Evolutionary conservation across 2,797 vertebrate species (phyloP), one percentile per base, ranked within the genome.

Genomic region (Tachyglossus aculeatus): DNA sequence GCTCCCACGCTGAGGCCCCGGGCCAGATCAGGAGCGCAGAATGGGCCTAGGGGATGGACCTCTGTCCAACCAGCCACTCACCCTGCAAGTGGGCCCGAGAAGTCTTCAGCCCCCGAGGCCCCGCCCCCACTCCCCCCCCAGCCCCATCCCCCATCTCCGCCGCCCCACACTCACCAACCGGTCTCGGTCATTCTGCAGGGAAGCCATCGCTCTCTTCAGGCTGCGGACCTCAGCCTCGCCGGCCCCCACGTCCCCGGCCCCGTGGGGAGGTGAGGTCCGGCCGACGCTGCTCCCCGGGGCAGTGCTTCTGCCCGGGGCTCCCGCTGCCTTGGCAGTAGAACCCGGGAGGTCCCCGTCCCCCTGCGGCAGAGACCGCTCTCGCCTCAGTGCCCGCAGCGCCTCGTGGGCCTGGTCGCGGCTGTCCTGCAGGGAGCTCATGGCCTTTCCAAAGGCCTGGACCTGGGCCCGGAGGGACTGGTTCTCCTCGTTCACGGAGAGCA

Each of bases 381-480:
- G 83, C 70, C 87, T 88, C 9, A 90, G 45, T 60, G 73, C 67
- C 3, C 18, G 73, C 55, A 93, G 85, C 43, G 94, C 93, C 66
- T 82, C 94, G 2, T 90, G 77, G 15, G 95, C 91, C 72, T 92
- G 85, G 65, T 99, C 97, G 84, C 96, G 90, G 74, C 94, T 94
- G 45, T 94, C 92, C 80, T 99, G 98, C 32, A 99, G 93, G 59
- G 96, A 98, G 40, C 91, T 94, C 97, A 99, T 97, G 73, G 97
- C 93, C 74, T 90, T 95, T 18, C 93, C 90, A 27, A 99, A 97
- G 2, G 96, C 93, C 84, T 95, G 89, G 69, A 96, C 95, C 90
- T 98, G 94, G 25, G 93, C 93, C 33, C 40, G 92, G 45, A 98
- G 93, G 50, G 90, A 90, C 44, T 90, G 81, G 13, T 92, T 92